A percentile compares a stretch with the other conserved stretches of the same genome.
phyloP scores from a whole-genome alignment of 2,797 vertebrate species.

The Botia kubotai region DNA sequence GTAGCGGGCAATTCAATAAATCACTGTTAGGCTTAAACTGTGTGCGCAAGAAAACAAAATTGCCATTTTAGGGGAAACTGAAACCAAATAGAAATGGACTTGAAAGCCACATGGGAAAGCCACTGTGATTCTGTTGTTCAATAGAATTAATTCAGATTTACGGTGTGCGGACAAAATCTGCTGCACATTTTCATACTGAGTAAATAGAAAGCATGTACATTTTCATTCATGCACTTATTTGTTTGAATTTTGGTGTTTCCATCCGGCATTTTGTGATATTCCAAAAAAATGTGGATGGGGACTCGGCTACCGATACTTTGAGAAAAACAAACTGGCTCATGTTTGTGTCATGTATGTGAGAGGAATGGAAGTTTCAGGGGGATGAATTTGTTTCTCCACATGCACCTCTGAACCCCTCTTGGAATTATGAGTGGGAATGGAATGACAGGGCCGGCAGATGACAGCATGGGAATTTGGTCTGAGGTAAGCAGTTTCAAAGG shows the following conservation, averaged over 20 bases:
- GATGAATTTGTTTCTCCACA: conserved; percentile 44
- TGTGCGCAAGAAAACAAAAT: neutral
- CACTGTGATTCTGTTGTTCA: neutral
- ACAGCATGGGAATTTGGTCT: conserved; percentile 37
- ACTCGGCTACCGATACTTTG: neutral
- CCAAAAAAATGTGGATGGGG: neutral
- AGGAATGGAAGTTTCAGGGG: conserved; percentile 37
- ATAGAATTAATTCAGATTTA: neutral
- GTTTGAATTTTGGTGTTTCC: neutral
- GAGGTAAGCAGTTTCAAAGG: conserved; percentile 32
- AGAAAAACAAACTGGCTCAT: conserved; percentile 20
- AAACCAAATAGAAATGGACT: neutral
- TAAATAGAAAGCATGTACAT: neutral
- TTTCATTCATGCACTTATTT: no score
- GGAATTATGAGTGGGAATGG: conserved; percentile 31
- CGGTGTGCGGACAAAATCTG: neutral
- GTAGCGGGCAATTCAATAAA: neutral
- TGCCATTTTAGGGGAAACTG: neutral
- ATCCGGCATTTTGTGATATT: neutral
- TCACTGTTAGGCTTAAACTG: neutral
- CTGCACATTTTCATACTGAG: neutral
- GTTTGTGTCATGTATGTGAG: conserved; percentile 27
- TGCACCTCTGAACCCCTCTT: conserved; percentile 34
- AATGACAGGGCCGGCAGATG: conserved; percentile 9
- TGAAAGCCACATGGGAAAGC: neutral